phyloP scores from a whole-genome alignment of 2,113 vertebrate genomes.

The Coptodon bakossiorum region DNA sequence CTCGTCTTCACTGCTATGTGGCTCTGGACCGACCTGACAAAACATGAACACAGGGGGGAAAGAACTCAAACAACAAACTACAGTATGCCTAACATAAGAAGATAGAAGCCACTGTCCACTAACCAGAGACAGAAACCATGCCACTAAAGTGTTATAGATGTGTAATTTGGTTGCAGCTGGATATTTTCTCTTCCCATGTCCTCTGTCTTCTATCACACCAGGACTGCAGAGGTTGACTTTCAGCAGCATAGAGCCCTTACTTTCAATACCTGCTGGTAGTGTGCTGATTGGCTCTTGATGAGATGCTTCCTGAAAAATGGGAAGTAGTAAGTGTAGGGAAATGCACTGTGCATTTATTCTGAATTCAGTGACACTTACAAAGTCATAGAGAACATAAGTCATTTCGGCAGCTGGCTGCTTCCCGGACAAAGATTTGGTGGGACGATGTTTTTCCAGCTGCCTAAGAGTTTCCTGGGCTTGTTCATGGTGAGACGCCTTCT shows the following conservation, averaged over 20 bases:
- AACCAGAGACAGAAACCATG: constrained; percentile 74
- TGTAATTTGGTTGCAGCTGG: constrained; percentile 20
- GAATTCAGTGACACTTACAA: constrained; percentile 27
- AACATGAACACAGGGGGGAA: background rate
- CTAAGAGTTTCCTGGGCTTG: constrained; percentile 39
- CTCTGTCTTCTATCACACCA: constrained; percentile 23
- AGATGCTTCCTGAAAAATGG: constrained; percentile 64
- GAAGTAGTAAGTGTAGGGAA: background rate
- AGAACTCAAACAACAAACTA: background rate
- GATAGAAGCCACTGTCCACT: constrained; percentile 10
- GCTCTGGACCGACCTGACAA: constrained; percentile 7
- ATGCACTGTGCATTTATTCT: background rate
- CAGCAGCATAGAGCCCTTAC: constrained; percentile 52
- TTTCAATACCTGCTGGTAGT: constrained; percentile 17
- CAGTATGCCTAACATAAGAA: background rate
- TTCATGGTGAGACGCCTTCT: background rate
- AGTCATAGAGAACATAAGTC: constrained; percentile 63
- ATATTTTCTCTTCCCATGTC: background rate
- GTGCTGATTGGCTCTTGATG: constrained; percentile 44
- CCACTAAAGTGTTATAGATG: constrained; percentile 60
- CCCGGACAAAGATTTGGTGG: constrained; percentile 49
- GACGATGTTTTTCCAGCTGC: constrained; percentile 55
- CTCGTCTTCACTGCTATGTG: background rate
- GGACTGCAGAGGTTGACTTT: constrained; percentile 58
- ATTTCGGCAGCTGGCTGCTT: constrained; percentile 63